phyloP scores from a whole-genome alignment of 2,797 vertebrate species.

The Anisognathus igniventris region DNA sequence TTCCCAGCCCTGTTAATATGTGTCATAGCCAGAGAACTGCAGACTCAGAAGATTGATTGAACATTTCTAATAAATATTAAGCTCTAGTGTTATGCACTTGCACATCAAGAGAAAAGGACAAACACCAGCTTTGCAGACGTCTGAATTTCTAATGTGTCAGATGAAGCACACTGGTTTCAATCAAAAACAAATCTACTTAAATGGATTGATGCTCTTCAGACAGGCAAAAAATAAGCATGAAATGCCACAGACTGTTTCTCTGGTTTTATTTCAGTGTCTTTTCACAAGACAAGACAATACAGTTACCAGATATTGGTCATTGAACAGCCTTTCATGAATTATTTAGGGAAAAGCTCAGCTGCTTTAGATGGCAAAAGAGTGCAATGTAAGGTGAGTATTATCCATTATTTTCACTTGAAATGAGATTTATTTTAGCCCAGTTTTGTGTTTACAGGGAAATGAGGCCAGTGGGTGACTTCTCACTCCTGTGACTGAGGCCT shows the following conservation, averaged over 20 bases:
- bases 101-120: neutral
- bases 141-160: neutral
- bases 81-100: neutral
- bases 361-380: neutral
- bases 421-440: neutral
- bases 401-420: neutral
- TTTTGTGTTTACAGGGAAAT: neutral
- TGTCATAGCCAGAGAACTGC: neutral
- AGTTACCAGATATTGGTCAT: neutral
- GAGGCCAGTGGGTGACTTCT: neutral
- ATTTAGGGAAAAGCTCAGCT: neutral
- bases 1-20: neutral
- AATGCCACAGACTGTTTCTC: neutral
- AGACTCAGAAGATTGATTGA: neutral
- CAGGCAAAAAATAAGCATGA: neutral
- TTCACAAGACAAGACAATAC: neutral
- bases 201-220: neutral
- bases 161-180: neutral
- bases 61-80: neutral
- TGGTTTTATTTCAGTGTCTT: neutral
- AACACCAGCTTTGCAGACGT: neutral
- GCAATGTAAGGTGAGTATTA: neutral
- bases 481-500: neutral
- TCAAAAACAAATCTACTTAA: neutral
- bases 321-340: neutral